Conservation (phyloP, 2,113 vertebrate genomes). For the Pelvicachromis taeniatus region DNA sequence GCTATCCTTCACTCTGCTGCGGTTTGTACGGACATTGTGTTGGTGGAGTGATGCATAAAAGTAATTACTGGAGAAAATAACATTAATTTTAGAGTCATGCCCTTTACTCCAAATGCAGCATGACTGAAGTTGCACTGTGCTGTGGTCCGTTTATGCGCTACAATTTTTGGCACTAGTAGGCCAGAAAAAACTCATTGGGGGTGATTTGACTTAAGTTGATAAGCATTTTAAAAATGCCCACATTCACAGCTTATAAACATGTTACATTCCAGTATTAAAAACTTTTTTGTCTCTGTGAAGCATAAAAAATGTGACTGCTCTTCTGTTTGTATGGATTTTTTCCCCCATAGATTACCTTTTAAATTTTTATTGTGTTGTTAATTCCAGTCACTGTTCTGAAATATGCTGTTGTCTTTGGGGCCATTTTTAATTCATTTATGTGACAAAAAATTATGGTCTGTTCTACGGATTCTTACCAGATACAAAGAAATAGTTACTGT, state of each 20-base stretch:
- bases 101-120: not conserved
- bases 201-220: not conserved
- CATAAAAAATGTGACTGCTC: not conserved
- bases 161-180: not conserved
- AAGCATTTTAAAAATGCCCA: not conserved
- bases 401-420: not conserved
- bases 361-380: not conserved
- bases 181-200: not conserved
- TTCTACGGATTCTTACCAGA: not conserved
- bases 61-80: not conserved
- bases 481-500: not conserved
- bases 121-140: not conserved
- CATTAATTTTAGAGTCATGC: not conserved
- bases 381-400: not conserved
- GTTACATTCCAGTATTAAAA: not conserved
- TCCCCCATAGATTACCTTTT: not conserved
- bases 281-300: not conserved
- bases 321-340: not conserved
- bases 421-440: not conserved
- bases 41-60: not conserved
- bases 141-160: not conserved
- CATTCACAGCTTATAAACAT: not conserved
- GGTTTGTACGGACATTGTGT: constrained; percentile 8
- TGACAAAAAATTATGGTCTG: not conserved
- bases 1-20: not conserved